Conservation (phyloP, 2,113 vertebrate species). For the Delphinus delphis region DNA sequence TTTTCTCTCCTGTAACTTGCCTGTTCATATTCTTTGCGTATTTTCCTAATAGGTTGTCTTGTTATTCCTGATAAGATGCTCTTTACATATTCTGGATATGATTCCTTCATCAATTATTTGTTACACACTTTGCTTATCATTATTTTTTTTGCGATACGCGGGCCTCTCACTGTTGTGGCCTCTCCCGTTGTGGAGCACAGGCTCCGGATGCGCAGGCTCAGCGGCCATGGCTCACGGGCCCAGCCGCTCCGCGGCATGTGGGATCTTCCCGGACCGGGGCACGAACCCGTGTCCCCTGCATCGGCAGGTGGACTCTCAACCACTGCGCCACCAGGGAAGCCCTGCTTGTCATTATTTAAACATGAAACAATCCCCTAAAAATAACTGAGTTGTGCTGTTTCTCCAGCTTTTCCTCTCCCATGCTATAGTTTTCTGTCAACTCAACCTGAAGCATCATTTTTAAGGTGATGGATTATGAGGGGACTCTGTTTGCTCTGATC, state of each 20-base stretch:
- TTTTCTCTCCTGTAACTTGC: not conserved
- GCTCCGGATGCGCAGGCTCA: too few relatives aligned
- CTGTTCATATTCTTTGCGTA: not conserved
- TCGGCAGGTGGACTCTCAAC: too few relatives aligned
- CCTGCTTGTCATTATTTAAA: not conserved
- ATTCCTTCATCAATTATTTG: not conserved
- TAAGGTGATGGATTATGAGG: not conserved
- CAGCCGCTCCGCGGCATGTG: too few relatives aligned
- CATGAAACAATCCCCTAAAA: not conserved
- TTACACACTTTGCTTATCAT: not conserved
- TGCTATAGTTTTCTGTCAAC: not conserved
- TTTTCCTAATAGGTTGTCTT: not conserved
- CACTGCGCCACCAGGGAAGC: too few relatives aligned
- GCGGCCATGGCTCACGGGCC: too few relatives aligned
- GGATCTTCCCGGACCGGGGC: too few relatives aligned
- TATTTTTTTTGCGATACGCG: not conserved
- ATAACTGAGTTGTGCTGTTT: not conserved
- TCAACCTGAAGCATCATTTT: not conserved
- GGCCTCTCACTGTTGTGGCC: too few relatives aligned
- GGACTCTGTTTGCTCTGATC: not conserved
- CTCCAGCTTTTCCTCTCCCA: not conserved
- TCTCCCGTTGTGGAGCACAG: too few relatives aligned
- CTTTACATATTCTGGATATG: not conserved
- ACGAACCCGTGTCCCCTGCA: too few relatives aligned
- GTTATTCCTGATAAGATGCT: not conserved